phyloP scores from a whole-genome alignment of 2,888 invertebrate species.

The Drepanosiphum platanoidis region DNA sequence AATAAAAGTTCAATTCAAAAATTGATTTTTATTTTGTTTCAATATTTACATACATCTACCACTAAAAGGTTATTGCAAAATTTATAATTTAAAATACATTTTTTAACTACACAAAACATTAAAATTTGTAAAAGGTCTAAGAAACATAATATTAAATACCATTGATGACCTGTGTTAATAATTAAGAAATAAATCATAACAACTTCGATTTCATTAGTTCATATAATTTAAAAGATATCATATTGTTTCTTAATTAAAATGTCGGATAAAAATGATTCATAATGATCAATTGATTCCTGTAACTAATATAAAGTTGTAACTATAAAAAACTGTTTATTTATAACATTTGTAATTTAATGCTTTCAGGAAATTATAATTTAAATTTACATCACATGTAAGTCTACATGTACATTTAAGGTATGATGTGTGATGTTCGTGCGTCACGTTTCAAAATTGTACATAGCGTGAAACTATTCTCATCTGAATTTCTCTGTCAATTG shows the following conservation, averaged over 20 bases:
- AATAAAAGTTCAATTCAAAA: background rate
- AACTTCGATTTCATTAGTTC: background rate
- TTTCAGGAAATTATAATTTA: background rate
- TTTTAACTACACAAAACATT: background rate
- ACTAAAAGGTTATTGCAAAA: no score
- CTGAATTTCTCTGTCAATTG: background rate
- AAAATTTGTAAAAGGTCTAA: slow-evolving; percentile 6
- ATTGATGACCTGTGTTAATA: background rate
- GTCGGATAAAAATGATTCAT: background rate
- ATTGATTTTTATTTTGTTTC: background rate
- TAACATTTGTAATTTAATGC: background rate
- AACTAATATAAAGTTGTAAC: slow-evolving; percentile 4
- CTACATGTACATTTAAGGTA: background rate
- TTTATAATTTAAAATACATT: background rate
- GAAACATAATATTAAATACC: background rate
- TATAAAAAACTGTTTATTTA: background rate
- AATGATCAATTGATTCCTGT: background rate
- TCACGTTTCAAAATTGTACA: background rate
- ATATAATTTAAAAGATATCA: slow-evolving; percentile 6
- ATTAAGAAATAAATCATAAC: slow-evolving; percentile 1
- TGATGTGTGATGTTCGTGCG: background rate
- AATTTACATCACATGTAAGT: background rate
- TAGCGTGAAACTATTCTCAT: background rate
- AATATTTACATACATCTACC: background rate
- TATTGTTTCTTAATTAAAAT: background rate